A percentile compares a stretch with the other conserved stretches of the same genome.
phyloP scores from a whole-genome alignment of 2,113 vertebrate species.

The Chloebia gouldiae region DNA sequence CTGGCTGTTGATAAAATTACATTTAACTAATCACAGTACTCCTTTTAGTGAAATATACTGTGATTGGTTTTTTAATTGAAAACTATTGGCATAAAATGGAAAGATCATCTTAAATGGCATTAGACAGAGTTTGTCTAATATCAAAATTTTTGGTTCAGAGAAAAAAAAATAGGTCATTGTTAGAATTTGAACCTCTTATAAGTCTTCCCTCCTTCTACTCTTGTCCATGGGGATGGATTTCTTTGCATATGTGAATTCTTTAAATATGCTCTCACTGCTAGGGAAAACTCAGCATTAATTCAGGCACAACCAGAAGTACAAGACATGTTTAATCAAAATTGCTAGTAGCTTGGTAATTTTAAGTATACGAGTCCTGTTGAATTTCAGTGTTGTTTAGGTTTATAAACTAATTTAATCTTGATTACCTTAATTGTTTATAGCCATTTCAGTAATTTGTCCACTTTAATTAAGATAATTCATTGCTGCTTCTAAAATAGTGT shows the following conservation, averaged over 20 bases:
- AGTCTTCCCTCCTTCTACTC: neutral
- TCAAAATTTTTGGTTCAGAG: neutral
- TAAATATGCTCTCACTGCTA: neutral
- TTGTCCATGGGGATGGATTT: neutral
- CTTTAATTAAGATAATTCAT: neutral
- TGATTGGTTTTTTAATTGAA: conserved; percentile 51
- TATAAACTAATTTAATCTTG: neutral
- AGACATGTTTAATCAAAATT: neutral
- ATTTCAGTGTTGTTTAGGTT: neutral
- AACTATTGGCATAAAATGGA: conserved; percentile 33
- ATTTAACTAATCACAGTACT: conserved; percentile 45
- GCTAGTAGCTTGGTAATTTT: neutral
- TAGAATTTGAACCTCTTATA: neutral
- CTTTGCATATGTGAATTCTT: neutral
- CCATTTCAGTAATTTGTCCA: neutral
- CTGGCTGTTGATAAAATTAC: conserved; percentile 55
- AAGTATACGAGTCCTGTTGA: neutral
- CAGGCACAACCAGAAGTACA: neutral
- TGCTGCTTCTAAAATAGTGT: neutral
- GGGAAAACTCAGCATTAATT: neutral
- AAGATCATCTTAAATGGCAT: conserved; percentile 33
- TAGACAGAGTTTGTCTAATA: conserved; percentile 2
- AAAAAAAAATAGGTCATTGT: neutral
- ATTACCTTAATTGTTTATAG: neutral
- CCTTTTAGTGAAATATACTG: conserved; percentile 23